A percentile compares a stretch with the other conserved stretches of the same genome.
phyloP scores from a whole-genome alignment of 2,113 vertebrate genomes.

The Myiopsitta monachus region DNA sequence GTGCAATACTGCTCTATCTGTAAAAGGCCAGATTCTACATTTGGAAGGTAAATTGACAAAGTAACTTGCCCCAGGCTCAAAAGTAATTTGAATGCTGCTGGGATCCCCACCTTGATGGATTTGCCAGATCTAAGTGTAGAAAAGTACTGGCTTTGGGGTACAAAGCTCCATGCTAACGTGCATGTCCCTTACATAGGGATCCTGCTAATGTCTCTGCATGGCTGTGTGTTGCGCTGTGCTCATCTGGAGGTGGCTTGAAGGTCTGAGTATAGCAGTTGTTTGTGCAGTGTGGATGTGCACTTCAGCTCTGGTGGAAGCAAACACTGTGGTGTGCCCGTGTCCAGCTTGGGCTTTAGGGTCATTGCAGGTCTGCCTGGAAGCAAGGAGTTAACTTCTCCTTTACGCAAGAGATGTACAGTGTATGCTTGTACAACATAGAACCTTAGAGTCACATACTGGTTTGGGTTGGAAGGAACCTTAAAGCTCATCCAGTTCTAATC shows the following conservation, averaged over 20 bases:
- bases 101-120: neutral
- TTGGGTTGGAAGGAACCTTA: neutral
- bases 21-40: neutral
- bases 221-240: neutral
- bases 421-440: rapidly evolving
- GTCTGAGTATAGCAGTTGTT: neutral
- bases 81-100: neutral
- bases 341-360: neutral
- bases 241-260: neutral
- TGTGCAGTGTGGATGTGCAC: rapidly evolving
- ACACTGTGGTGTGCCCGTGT: no score
- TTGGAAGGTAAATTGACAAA: neutral
- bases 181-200: rapidly evolving
- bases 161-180: neutral
- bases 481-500: neutral
- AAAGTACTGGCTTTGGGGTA: neutral
- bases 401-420: neutral
- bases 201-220: neutral
- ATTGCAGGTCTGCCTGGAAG: neutral
- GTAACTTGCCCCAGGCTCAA: neutral
- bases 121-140: neutral
- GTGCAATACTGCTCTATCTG: neutral
- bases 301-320: neutral
- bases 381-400: neutral
- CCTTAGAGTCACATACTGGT: neutral